These are phyloP conservation scores for Cotesia congregata DNA, from an alignment of 2,888 invertebrate species.

Conservation along the genomic window DNA sequence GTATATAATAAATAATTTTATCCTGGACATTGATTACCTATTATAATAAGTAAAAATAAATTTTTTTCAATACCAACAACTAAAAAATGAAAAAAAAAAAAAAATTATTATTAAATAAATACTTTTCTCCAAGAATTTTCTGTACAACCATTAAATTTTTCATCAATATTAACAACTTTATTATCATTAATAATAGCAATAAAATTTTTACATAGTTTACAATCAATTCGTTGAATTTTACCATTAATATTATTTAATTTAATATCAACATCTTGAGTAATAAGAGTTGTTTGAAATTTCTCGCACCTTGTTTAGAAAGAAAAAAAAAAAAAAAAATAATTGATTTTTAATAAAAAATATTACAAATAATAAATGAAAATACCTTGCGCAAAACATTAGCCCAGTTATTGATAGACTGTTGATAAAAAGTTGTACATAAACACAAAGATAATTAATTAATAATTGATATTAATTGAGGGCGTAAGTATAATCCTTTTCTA, in stretches of 20 bases:
- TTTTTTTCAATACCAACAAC: not conserved
- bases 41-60: not conserved
- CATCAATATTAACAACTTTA: constrained; percentile 42
- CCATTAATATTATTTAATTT: constrained; percentile 46
- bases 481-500: not conserved
- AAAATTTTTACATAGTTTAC: constrained; percentile 49
- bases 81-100: too few species aligned
- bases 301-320: constrained; percentile 40
- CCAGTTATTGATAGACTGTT: too few species aligned
- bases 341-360: not conserved
- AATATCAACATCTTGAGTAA: constrained; percentile 52
- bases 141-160: constrained; percentile 40
- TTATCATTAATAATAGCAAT: constrained; percentile 42
- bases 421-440: too few species aligned
- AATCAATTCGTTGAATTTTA: constrained; percentile 52
- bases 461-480: not conserved
- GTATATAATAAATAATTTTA: constrained; percentile 55
- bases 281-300: constrained; percentile 66
- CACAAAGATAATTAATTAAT: too few species aligned
- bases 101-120: not conserved
- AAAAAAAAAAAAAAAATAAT: not conserved
- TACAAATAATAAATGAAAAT: constrained; percentile 10
- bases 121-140: constrained; percentile 52
- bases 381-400: constrained; percentile 47
- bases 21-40: constrained; percentile 57